Conservation (phyloP, 1,140 invertebrate genomes). For the Trichomalopsis sarcophagae region DNA sequence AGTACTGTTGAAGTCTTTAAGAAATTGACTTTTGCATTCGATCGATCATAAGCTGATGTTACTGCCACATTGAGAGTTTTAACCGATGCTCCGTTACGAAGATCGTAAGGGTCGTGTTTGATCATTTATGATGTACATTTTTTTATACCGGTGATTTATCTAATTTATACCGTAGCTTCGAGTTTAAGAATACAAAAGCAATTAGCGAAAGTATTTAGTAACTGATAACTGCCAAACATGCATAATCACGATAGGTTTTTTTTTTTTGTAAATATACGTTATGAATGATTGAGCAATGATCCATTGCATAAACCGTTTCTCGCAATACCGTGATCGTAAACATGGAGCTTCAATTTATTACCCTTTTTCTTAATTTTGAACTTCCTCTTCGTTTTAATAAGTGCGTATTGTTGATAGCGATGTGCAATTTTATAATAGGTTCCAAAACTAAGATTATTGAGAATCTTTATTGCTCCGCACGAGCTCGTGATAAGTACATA, state of each 20-base stretch:
- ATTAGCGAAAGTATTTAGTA: constrained; percentile 48
- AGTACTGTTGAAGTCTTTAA: background rate
- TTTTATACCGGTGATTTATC: constrained; percentile 2
- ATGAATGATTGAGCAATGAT: constrained; percentile 26
- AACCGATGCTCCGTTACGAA: background rate
- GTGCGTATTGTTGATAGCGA: constrained; percentile 27
- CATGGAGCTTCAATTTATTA: constrained; percentile 31
- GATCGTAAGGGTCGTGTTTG: background rate
- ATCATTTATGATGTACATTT: constrained; percentile 45
- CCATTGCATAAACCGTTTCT: constrained; percentile 11
- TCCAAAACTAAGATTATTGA: constrained; percentile 29
- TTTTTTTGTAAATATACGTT: constrained; percentile 47
- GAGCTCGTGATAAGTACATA: background rate
- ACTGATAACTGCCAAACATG: constrained; percentile 48
- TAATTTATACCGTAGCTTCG: constrained; percentile 17
- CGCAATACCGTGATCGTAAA: constrained; percentile 20
- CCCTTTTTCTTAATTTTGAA: background rate
- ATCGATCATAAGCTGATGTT: background rate
- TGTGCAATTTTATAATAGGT: constrained; percentile 12
- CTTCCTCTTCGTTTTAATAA: background rate
- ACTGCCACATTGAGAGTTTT: constrained; percentile 12
- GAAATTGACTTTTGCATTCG: constrained; percentile 31
- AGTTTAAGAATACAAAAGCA: constrained; percentile 39
- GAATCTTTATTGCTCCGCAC: constrained; percentile 42
- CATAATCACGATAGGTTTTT: constrained; percentile 26